Base-by-base conservation (phyloP, 2,797 vertebrate species). In the Enteromius unitaeniatus region DNA sequence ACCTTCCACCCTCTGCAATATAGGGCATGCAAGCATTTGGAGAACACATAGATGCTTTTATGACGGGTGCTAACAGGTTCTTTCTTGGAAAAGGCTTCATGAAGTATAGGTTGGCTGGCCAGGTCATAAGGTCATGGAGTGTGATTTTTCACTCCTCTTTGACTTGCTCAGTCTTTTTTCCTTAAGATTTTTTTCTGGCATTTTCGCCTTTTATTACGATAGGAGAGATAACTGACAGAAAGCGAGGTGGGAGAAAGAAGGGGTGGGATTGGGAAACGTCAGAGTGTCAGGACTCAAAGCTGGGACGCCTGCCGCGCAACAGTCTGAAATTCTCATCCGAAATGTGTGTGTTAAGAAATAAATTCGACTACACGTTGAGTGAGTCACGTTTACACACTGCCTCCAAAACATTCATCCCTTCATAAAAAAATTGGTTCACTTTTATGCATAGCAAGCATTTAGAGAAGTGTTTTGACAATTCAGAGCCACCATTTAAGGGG, bases 81-180 rank as follows among this genome's bases (percentile, higher is more conserved):
- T 78, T 42, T 37, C 64, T 47, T 15, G 34, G 34, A 47, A 83
- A 80, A 81, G 23, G 78, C 26, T 60, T 58, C 34, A 64, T 85
- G 78, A 81, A 88, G 40, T 82, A 75, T 88, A 81, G 85, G 78
- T 83, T 45, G 53, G 73, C 47, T 65, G 28, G 69, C 40, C 78
- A 84, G 62, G 86, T 78, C 82, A 81, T 10, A 47, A 84, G 77
- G 85, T 85, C 78, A 81, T 79, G 47, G 45, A 76, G 51, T 62
- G 37, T 55, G 26, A 62, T 85, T 55, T 14, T 31, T 85, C 55
- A 70, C 21, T 68, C 34, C 13, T 65, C 60, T 64, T 17, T 17
- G 14, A 64, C 26, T 70, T 45, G 23, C 45, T 67, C 11, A 19
- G 23, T 60, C 55, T 26, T 3, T 23, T 58, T 26, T 58, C n/a